A percentile compares a stretch with the other conserved stretches of the same genome.
Conservation (phyloP, 2,888 invertebrate species). For the Andrena hattorfiana region DNA sequence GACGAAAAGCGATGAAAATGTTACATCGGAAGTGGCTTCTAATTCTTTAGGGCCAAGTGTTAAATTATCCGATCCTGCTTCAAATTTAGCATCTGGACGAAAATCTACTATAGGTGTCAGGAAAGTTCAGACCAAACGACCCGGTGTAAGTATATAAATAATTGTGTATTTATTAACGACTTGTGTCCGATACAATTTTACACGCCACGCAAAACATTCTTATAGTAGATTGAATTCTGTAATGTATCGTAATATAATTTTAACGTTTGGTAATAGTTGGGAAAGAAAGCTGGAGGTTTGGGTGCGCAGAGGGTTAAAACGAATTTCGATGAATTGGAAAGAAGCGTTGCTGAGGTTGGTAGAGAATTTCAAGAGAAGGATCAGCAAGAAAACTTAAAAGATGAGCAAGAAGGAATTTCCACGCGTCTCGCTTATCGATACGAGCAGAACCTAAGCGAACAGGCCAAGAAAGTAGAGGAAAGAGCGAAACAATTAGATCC, state of each 20-base stretch:
- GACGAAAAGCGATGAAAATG: slow-evolving; percentile 48
- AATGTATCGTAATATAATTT: slow-evolving; percentile 13
- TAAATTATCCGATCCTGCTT: slow-evolving; percentile 75
- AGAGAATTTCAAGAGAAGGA: slow-evolving; percentile 80
- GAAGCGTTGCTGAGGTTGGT: slow-evolving; percentile 93
- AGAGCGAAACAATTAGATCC: slow-evolving; percentile 91
- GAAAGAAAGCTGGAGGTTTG: slow-evolving; percentile 93
- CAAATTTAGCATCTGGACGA: slow-evolving; percentile 80
- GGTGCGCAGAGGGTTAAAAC: slow-evolving; percentile 98
- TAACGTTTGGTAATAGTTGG: slow-evolving; percentile 87
- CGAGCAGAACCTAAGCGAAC: slow-evolving; percentile 89
- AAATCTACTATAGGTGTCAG: slow-evolving; percentile 91
- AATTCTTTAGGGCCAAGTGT: slow-evolving; percentile 78
- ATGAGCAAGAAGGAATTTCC: slow-evolving; percentile 90
- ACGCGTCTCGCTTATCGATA: slow-evolving; percentile 89
- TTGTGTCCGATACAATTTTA: neutral
- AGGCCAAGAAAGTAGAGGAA: slow-evolving; percentile 90
- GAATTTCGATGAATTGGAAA: slow-evolving; percentile 98
- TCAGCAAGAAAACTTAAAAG: slow-evolving; percentile 86
- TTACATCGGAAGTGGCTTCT: slow-evolving; percentile 43
- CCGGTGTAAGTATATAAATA: slow-evolving; percentile 86
- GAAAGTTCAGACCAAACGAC: slow-evolving; percentile 89
- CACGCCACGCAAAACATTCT: neutral
- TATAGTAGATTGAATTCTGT: neutral
- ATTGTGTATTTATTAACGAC: slow-evolving; percentile 24